phyloP scores from a whole-genome alignment of 2,888 invertebrate genomes.

The Pollenia labialis region DNA sequence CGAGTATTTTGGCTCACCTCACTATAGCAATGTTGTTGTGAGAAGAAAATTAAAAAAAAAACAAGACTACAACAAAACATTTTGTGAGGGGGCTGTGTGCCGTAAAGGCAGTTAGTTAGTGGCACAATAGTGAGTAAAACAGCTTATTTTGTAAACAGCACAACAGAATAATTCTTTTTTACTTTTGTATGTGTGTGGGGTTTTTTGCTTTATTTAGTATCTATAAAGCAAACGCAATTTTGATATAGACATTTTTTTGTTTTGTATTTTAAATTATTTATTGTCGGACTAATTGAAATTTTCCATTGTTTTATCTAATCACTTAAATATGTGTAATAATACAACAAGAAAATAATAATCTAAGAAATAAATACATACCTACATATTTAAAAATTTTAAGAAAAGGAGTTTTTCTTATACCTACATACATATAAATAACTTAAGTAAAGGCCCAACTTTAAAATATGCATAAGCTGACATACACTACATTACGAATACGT shows the following conservation, averaged over 20 bases:
- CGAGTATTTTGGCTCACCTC: constrained; percentile 61
- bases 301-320: constrained; percentile 22
- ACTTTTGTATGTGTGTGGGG: constrained; percentile 29
- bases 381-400: background rate
- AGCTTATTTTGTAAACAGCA: constrained; percentile 36
- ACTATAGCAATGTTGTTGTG: constrained; percentile 51
- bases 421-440: no score
- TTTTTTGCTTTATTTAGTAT: background rate
- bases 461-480: no score
- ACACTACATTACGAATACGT: no score
- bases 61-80: constrained; percentile 13
- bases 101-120: constrained; percentile 67
- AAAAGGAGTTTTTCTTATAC: no score
- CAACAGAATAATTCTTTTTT: constrained; percentile 44
- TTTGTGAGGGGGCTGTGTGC: constrained; percentile 60
- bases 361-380: background rate
- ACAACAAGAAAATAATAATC: no score
- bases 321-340: background rate
- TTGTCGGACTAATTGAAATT: background rate
- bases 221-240: background rate
- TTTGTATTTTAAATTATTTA: constrained; percentile 16
- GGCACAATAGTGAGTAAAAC: constrained; percentile 40
- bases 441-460: no score
- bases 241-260: constrained; percentile 16
- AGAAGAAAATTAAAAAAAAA: constrained; percentile 24